Evolutionary conservation across 2,888 invertebrate genomes (phyloP), one percentile per base, ranked within the genome.

Genomic region (Drosophila nigritarsus): DNA sequence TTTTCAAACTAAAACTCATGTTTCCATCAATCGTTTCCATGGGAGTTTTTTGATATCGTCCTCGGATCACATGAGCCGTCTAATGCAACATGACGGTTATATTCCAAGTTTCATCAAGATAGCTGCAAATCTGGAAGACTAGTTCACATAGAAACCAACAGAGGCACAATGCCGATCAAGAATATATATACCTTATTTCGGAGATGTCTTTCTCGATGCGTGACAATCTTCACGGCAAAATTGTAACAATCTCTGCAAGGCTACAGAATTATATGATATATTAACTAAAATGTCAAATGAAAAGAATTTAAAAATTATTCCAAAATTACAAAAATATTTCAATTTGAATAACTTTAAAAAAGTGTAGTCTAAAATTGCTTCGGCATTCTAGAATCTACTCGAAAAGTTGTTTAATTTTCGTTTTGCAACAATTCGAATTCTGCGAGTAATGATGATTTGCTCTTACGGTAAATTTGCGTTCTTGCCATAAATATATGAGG

Each of bases 401-500:
- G 45, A 20, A 20, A 45, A 40, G 2, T n/a, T 40, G 18, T 38
- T 18, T 8, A 8, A 38, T 9, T 9, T 30, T 30, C 30, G 30
- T 32, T 32, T 32, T 2, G 3, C 2, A 42, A n/a, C 3, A n/a
- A n/a, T 40, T 40, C 0, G 9, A 40, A 45, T 20, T 45, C 20
- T 20, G 13, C 13, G 13, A 20, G 7, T 45, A 20, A 45, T 3
- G 11, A 29, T 50, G 6, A 29, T 29, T 50, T 50, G 18, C 9
- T 9, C 1, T 2, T 18, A 6, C 5, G 3, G 11, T 29, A 5
- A 27, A 9, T 49, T 9, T 18, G 9, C 27, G 15, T 3, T 48
- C 2, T n/a, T 13, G 34, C 5, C 24, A 49, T 59, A 60, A 29
- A 63, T 59, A 48, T 59, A 32, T 27, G 15, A 50, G 48, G 34